These are phyloP conservation scores for Xenopus laevis DNA, from an alignment of 2,113 vertebrate genomes.

Conservation along the genomic window DNA sequence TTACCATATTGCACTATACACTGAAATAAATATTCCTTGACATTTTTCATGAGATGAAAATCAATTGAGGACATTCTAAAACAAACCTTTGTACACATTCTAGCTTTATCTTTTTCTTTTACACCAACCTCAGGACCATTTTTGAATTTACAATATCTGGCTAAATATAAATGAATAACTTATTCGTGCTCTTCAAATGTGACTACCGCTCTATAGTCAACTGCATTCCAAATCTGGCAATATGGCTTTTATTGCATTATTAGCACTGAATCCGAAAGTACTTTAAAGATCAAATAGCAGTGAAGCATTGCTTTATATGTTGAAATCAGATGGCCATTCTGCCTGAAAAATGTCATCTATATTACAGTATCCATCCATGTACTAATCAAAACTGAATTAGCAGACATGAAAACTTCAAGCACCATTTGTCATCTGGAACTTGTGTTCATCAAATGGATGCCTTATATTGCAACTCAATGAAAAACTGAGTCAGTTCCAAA, in stretches of 20 bases:
- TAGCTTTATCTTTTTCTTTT: too few species aligned
- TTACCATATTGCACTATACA: too few species aligned
- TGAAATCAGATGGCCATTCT: constrained; percentile 66
- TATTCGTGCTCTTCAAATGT: constrained; percentile 48
- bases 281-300: constrained; percentile 67
- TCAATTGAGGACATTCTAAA: too few species aligned
- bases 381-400: constrained; percentile 78
- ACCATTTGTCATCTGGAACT: constrained; percentile 69
- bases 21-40: too few species aligned
- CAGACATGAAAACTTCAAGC: constrained; percentile 68
- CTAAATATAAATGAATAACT: constrained; percentile 48
- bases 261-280: constrained; percentile 66
- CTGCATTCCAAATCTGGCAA: constrained; percentile 53
- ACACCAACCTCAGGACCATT: not conserved
- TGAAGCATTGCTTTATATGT: constrained; percentile 61
- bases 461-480: constrained; percentile 60
- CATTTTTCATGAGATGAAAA: too few species aligned
- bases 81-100: too few species aligned
- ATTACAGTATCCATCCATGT: constrained; percentile 67
- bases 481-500: constrained; percentile 71
- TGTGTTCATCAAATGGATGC: constrained; percentile 58
- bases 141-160: constrained; percentile 19
- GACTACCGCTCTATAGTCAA: constrained; percentile 46
- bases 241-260: constrained; percentile 55
- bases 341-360: constrained; percentile 70